Percentiles rank a stretch among this genome's conserved stretches.
Evolutionary conservation across 2,888 invertebrate species (phyloP).

Genomic region (Acheta domesticus): DNA sequence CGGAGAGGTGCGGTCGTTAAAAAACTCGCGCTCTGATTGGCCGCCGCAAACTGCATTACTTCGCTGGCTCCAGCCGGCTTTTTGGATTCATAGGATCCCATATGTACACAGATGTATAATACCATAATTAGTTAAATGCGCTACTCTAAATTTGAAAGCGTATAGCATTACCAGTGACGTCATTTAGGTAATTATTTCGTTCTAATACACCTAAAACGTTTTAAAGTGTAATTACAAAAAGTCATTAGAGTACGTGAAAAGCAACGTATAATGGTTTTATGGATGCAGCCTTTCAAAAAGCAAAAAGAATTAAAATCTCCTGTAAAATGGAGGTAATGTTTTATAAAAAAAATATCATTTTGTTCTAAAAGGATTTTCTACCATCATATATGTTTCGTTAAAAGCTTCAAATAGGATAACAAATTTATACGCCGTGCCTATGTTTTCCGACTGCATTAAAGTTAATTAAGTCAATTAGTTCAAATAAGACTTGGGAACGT

Average conservation of each 20-base stretch:
- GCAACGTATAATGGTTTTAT: constrained; percentile 31
- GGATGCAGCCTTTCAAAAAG: constrained; percentile 25
- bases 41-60: constrained; percentile 22
- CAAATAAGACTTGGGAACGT: constrained; percentile 9
- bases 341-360: constrained; percentile 21
- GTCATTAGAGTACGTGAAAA: constrained; percentile 26
- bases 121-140: constrained; percentile 30
- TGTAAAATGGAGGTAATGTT: constrained; percentile 25
- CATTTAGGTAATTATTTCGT: constrained; percentile 31
- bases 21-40: constrained; percentile 18
- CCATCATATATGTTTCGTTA: constrained; percentile 10
- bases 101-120: constrained; percentile 21
- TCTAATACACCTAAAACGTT: constrained; percentile 30
- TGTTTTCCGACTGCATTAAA: constrained; percentile 18
- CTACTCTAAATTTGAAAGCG: constrained; percentile 28
- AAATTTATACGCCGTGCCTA: background rate
- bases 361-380: constrained; percentile 9
- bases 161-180: constrained; percentile 30
- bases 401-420: constrained; percentile 11
- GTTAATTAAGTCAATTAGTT: constrained; percentile 10
- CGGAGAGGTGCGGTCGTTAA: constrained; percentile 9
- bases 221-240: constrained; percentile 32
- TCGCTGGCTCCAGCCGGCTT: constrained; percentile 11
- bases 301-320: constrained; percentile 22
- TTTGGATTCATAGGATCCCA: background rate